Percentiles rank a stretch among this genome's conserved stretches.
phyloP scores from a whole-genome alignment of 2,888 invertebrate genomes.

The Gymnoscelis rufifasciata region DNA sequence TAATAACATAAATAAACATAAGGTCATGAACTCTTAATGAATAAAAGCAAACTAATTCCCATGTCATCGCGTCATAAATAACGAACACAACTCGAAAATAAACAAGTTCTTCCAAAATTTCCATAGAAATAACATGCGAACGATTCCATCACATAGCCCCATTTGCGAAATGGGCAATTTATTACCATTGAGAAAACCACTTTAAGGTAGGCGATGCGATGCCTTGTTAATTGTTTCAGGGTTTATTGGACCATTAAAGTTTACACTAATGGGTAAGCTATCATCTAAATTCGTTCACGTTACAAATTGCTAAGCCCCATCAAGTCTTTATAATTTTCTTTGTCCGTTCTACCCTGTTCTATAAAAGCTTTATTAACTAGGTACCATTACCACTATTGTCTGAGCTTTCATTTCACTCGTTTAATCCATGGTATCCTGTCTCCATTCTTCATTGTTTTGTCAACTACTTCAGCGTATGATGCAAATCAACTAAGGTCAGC shows the following conservation, averaged over 20 bases:
- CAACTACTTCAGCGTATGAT: slow-evolving; percentile 17
- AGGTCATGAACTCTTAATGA: slow-evolving; percentile 28
- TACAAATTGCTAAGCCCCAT: neutral
- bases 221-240: slow-evolving; percentile 9
- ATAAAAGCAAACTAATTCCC: slow-evolving; percentile 17
- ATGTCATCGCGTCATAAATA: slow-evolving; percentile 13
- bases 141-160: slow-evolving; percentile 11
- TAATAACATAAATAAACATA: slow-evolving; percentile 27
- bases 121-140: slow-evolving; percentile 10
- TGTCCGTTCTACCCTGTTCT: too few species aligned
- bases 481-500: slow-evolving; percentile 13
- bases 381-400: too few species aligned
- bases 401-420: too few species aligned
- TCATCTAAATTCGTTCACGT: neutral
- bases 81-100: slow-evolving; percentile 10
- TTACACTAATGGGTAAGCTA: neutral
- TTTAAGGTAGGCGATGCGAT: slow-evolving; percentile 5
- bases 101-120: slow-evolving; percentile 13
- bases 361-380: too few species aligned
- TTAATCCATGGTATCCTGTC: slow-evolving; percentile 17
- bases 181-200: slow-evolving; percentile 3
- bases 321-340: too few species aligned
- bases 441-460: slow-evolving; percentile 8
- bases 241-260: slow-evolving; percentile 10
- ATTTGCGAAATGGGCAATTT: slow-evolving; percentile 18